These are phyloP conservation scores for Pseudorasbora parva DNA, from an alignment of 2,113 vertebrate species.

Conservation along the genomic window DNA sequence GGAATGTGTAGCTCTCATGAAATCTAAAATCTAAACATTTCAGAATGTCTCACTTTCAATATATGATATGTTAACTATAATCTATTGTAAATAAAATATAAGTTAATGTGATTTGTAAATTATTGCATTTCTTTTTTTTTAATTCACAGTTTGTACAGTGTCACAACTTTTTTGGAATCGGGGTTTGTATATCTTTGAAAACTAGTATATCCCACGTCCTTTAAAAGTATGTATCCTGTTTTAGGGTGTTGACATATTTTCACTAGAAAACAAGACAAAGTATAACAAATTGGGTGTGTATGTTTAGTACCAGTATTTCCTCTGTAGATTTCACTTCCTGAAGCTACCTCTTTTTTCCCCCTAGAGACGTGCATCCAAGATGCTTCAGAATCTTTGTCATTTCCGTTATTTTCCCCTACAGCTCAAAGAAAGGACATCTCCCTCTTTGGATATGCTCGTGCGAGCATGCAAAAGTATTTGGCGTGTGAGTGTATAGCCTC, in stretches of 20 bases:
- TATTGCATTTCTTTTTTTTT: too few species aligned
- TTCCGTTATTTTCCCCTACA: neutral
- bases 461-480: neutral
- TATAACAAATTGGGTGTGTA: neutral
- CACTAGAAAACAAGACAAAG: neutral
- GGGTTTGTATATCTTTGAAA: neutral
- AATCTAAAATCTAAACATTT: too few species aligned
- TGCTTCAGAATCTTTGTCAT: constrained; percentile 63
- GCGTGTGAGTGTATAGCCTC: constrained; percentile 8
- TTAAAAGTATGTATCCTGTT: neutral
- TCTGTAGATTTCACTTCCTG: constrained; percentile 30
- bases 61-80: too few species aligned
- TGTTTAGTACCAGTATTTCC: constrained; percentile 28
- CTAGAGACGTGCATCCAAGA: constrained; percentile 65
- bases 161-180: too few species aligned
- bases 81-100: too few species aligned
- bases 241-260: neutral
- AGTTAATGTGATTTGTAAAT: too few species aligned
- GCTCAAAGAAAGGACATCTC: constrained; percentile 4
- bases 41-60: too few species aligned
- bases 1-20: too few species aligned
- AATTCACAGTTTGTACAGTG: too few species aligned
- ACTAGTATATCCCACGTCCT: neutral
- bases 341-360: constrained; percentile 54
- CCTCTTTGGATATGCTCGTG: neutral